Conservation (phyloP, 2,113 vertebrate species). For the Melierax canorus region DNA sequence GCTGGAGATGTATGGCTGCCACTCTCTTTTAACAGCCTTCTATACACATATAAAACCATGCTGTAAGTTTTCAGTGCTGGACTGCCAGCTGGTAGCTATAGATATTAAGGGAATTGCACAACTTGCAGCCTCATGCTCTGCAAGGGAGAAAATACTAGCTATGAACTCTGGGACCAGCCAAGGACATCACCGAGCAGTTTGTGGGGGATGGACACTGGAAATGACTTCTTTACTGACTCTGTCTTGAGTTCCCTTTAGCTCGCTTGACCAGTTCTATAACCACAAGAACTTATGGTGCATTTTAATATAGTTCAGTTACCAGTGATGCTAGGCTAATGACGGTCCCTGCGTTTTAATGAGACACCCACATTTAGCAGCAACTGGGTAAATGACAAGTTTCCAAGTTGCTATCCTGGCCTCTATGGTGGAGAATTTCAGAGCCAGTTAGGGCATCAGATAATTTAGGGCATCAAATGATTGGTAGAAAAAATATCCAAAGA, state of each 20-base stretch:
- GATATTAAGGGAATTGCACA: neutral
- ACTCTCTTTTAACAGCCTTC: neutral
- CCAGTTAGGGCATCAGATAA: neutral
- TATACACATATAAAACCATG: neutral
- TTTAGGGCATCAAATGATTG: neutral
- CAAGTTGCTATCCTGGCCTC: neutral
- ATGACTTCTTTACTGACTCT: neutral
- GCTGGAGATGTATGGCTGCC: neutral
- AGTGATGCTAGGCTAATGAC: neutral
- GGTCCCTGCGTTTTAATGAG: neutral
- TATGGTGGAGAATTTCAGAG: neutral
- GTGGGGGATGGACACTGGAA: fast-evolving
- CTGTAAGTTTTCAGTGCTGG: neutral
- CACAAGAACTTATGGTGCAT: neutral
- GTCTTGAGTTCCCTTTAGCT: neutral
- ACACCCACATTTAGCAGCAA: neutral
- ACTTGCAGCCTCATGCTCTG: neutral
- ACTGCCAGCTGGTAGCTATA: neutral
- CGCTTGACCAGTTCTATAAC: neutral
- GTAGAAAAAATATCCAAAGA: neutral
- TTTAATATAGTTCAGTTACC: neutral
- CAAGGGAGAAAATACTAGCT: neutral
- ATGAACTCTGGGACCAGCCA: neutral
- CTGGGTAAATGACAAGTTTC: neutral
- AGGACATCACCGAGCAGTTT: fast-evolving